These are phyloP conservation scores for Chionoecetes opilio DNA, from an alignment of 1,140 invertebrate species.

Conservation along the genomic window DNA sequence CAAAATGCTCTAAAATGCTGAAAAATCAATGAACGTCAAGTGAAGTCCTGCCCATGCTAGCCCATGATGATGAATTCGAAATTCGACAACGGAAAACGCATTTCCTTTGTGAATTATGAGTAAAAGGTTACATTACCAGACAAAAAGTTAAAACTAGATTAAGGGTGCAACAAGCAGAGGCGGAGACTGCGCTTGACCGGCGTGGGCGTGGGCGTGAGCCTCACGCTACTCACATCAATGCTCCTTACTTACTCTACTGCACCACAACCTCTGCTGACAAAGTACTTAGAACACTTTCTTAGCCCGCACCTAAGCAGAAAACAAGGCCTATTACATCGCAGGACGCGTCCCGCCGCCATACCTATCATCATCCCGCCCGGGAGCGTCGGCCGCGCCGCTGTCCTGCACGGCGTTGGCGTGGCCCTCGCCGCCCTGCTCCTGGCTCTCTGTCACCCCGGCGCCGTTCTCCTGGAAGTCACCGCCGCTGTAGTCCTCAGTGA, in stretches of 20 bases:
- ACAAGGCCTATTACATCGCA: background rate
- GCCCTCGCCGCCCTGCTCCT: constrained; percentile 63
- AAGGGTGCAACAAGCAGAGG: background rate
- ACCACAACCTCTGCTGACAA: constrained; percentile 4
- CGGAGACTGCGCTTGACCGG: background rate
- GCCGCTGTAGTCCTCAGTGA: constrained; percentile 76
- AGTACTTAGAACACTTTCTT: background rate
- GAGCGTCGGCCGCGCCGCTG: constrained; percentile 73
- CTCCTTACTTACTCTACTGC: constrained; percentile 58
- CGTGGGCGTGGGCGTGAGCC: background rate
- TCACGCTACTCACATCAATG: constrained; percentile 4
- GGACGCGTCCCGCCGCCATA: constrained; percentile 35
- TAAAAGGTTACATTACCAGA: constrained; percentile 38
- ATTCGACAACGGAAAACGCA: constrained; percentile 52
- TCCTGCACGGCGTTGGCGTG: constrained; percentile 62
- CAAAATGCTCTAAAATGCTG: too few relatives aligned
- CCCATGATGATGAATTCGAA: constrained; percentile 61
- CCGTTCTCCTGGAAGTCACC: constrained; percentile 75
- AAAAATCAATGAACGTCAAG: constrained; percentile 20
- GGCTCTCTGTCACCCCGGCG: constrained; percentile 40
- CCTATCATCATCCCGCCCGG: constrained; percentile 73
- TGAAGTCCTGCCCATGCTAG: constrained; percentile 36
- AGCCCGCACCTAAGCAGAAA: background rate
- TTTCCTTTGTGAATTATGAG: constrained; percentile 51
- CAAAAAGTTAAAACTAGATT: constrained; percentile 32